Conservation (phyloP, 2,797 vertebrate species). For the Leontopithecus rosalia region DNA sequence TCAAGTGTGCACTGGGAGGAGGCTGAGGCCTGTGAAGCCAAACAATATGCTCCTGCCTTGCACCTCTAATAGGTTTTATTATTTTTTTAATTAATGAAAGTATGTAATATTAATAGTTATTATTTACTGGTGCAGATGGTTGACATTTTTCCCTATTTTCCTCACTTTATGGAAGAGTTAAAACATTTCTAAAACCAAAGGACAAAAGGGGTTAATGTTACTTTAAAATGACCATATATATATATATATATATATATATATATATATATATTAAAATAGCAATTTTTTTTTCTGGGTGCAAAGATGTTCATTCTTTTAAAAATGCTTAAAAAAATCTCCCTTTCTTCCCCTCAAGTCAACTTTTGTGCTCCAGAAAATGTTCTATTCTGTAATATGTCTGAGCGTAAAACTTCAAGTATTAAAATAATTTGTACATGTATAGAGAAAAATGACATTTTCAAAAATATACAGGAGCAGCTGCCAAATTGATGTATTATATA, state of each 20-base stretch:
- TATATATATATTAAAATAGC: conserved; percentile 87
- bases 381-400: conserved; percentile 88
- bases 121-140: conserved; percentile 89
- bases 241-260: conserved; percentile 88
- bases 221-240: conserved; percentile 89
- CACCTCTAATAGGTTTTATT: conserved; percentile 87
- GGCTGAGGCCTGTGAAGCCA: conserved; percentile 77
- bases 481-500: conserved; percentile 91
- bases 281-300: conserved; percentile 86
- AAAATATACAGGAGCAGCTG: conserved; percentile 89
- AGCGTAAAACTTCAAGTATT: conserved; percentile 89
- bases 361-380: conserved; percentile 90
- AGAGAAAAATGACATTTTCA: conserved; percentile 88
- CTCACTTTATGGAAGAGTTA: conserved; percentile 84
- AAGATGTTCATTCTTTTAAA: conserved; percentile 88
- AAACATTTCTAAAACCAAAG: conserved; percentile 86
- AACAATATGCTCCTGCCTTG: conserved; percentile 82
- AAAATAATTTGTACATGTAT: conserved; percentile 90
- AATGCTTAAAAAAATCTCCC: conserved; percentile 77
- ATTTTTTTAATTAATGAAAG: conserved; percentile 91
- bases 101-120: conserved; percentile 91
- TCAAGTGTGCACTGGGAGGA: conserved; percentile 76
- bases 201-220: conserved; percentile 90
- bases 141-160: conserved; percentile 88
- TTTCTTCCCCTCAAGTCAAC: conserved; percentile 84